Percentiles rank a stretch among this genome's conserved stretches.
Evolutionary conservation across 2,113 vertebrate genomes (phyloP).

Genomic region (Todiramphus chloris): DNA sequence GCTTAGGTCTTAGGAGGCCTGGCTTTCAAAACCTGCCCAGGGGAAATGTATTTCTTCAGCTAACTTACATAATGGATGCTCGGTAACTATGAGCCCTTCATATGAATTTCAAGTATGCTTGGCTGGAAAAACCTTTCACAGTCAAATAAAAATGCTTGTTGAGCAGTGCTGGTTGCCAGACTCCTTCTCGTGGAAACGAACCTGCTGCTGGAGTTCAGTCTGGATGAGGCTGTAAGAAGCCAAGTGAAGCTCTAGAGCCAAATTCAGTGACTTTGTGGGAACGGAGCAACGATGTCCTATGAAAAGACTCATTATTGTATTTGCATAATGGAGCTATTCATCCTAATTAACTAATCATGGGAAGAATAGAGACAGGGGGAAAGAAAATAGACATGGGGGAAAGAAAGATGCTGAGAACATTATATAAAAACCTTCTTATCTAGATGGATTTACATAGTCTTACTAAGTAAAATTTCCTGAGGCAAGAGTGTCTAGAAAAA

Average conservation of each 20-base stretch:
- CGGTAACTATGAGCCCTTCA: neutral
- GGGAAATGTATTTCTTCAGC: neutral
- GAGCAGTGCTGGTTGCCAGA: neutral
- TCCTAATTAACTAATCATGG: neutral
- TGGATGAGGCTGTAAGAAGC: neutral
- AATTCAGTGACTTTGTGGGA: neutral
- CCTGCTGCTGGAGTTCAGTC: neutral
- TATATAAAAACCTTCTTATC: neutral
- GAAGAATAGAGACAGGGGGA: neutral
- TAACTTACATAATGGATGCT: neutral
- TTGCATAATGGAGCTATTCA: neutral
- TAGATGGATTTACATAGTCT: neutral
- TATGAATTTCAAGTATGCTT: neutral
- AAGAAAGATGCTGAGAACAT: neutral
- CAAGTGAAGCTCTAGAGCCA: neutral
- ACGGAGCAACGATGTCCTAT: neutral
- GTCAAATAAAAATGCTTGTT: neutral
- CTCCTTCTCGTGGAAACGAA: neutral
- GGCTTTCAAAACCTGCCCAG: neutral
- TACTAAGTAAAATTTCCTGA: neutral
- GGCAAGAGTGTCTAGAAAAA: neutral
- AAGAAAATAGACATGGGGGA: neutral
- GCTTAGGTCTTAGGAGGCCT: neutral
- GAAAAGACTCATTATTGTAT: neutral
- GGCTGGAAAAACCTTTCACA: neutral